These are phyloP conservation scores for Trachymyrmex septentrionalis DNA, from an alignment of 1,140 invertebrate species.

Conservation along the genomic window DNA sequence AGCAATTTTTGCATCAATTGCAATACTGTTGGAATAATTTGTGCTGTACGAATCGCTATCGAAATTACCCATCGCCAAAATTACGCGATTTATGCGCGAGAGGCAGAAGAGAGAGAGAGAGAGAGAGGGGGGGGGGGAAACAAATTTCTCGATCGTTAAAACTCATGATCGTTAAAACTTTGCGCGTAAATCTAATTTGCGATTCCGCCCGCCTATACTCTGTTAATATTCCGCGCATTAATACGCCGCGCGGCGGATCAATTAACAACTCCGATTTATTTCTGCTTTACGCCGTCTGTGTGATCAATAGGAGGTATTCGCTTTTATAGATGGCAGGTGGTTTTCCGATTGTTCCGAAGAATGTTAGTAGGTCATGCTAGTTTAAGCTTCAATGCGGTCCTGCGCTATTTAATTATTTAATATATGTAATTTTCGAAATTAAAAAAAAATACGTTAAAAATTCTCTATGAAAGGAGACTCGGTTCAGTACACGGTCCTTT, in stretches of 20 bases:
- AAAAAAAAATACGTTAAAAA: not conserved
- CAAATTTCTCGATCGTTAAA: not conserved
- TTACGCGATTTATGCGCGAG: not conserved
- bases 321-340: constrained; percentile 10
- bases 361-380: constrained; percentile 47
- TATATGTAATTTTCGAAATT: constrained; percentile 6
- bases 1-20: too few species aligned
- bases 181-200: not conserved
- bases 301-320: constrained; percentile 46
- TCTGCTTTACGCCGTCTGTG: constrained; percentile 30
- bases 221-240: not conserved
- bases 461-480: not conserved
- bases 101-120: not conserved
- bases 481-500: too few species aligned
- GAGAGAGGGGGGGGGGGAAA: too few species aligned
- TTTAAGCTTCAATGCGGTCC: not conserved
- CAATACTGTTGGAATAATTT: too few species aligned
- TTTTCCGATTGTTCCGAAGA: constrained; percentile 46
- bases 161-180: not conserved
- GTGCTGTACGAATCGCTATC: not conserved
- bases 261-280: constrained; percentile 52
- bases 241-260: constrained; percentile 27
- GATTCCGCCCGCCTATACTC: not conserved
- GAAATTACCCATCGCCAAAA: too few species aligned
- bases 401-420: not conserved